Conservation (phyloP, 1,140 invertebrate genomes). For the Microplitis mediator region DNA sequence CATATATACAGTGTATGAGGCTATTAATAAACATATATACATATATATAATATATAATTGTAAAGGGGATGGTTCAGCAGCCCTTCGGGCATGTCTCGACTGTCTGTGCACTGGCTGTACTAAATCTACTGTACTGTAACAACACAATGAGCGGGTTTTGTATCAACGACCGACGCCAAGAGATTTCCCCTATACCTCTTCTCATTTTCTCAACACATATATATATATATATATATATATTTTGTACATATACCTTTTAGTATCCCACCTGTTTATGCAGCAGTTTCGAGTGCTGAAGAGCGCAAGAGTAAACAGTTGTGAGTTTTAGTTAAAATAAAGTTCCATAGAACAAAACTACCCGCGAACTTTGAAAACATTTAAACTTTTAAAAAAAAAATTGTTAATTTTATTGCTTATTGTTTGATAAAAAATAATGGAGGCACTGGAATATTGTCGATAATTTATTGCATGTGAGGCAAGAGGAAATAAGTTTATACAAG, state of each 20-base stretch:
- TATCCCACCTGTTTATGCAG: conserved; percentile 48
- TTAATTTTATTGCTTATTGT: conserved; percentile 9
- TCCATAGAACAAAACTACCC: too few relatives aligned
- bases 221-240: conserved; percentile 14
- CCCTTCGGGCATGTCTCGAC: conserved; percentile 11
- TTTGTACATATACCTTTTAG: background rate
- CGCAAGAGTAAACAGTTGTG: too few relatives aligned
- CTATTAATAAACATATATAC: background rate
- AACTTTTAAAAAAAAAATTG: too few relatives aligned
- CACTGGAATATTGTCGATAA: background rate
- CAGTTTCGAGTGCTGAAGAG: conserved; percentile 29
- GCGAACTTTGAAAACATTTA: too few relatives aligned
- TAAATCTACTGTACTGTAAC: conserved; percentile 20
- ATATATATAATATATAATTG: background rate
- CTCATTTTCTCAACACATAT: conserved; percentile 4
- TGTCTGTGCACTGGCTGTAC: conserved; percentile 18
- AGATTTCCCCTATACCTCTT: conserved; percentile 4
- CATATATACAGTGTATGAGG: conserved; percentile 9
- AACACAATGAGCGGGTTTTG: background rate
- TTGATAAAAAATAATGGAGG: background rate
- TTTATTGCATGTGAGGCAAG: background rate
- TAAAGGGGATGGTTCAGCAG: too few relatives aligned
- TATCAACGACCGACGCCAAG: conserved; percentile 16
- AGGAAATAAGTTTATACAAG: background rate
- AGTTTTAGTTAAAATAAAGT: too few relatives aligned